phyloP scores from a whole-genome alignment of 2,888 invertebrate genomes.

The Diaperis boleti region DNA sequence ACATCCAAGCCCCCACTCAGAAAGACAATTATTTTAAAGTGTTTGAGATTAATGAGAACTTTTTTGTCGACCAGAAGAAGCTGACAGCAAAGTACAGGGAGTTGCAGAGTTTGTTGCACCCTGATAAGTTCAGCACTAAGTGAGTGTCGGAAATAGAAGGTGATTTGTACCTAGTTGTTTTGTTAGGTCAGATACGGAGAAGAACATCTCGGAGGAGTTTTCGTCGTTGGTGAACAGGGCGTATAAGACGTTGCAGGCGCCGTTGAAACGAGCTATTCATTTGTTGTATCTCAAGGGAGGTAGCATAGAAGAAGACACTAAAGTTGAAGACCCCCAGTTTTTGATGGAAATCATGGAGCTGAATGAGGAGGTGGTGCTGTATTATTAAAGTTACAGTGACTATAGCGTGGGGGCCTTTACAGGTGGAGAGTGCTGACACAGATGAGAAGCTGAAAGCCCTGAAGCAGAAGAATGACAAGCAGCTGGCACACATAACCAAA shows the following conservation, averaged over 20 bases:
- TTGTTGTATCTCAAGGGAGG: slow-evolving; percentile 80
- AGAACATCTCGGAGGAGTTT: slow-evolving; percentile 83
- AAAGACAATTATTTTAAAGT: slow-evolving; percentile 81
- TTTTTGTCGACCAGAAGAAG: slow-evolving; percentile 74
- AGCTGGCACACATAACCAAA: slow-evolving; percentile 69
- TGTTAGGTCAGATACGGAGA: slow-evolving; percentile 79
- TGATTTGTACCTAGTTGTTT: neutral
- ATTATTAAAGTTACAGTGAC: neutral
- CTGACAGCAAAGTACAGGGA: slow-evolving; percentile 80
- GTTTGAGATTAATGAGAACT: slow-evolving; percentile 77
- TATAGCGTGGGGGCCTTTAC: neutral
- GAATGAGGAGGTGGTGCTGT: slow-evolving; percentile 79
- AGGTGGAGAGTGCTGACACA: slow-evolving; percentile 72
- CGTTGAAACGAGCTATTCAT: slow-evolving; percentile 85
- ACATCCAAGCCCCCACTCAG: slow-evolving; percentile 72
- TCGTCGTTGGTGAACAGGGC: slow-evolving; percentile 93
- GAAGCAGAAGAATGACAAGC: slow-evolving; percentile 70
- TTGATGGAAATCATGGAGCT: slow-evolving; percentile 83
- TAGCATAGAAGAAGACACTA: slow-evolving; percentile 69
- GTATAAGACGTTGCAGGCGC: slow-evolving; percentile 81
- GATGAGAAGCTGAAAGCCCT: slow-evolving; percentile 72
- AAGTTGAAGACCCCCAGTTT: slow-evolving; percentile 59
- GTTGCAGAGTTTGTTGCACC: slow-evolving; percentile 86
- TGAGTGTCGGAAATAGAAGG: slow-evolving; percentile 61
- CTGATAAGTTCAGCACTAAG: slow-evolving; percentile 88